Conservation (phyloP, 2,888 invertebrate species). For the Agrenia bidenticulata region DNA sequence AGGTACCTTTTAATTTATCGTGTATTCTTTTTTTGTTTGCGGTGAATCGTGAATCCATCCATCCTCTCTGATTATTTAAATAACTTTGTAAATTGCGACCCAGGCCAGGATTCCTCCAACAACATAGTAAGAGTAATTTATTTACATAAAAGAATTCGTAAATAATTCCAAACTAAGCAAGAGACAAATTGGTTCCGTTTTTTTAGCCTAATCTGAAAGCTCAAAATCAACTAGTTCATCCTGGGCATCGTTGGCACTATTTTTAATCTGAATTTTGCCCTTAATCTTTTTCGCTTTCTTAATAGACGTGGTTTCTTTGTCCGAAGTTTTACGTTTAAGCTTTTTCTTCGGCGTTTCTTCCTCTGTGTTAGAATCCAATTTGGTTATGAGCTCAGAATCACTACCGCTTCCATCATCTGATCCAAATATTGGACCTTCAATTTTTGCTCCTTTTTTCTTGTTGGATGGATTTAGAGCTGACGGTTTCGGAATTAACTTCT, state of each 20-base stretch:
- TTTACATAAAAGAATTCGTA: too few species aligned
- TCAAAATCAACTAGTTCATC: conserved; percentile 51
- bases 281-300: conserved; percentile 38
- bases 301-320: conserved; percentile 18
- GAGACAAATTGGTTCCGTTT: background rate
- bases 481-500: conserved; percentile 47
- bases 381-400: conserved; percentile 34
- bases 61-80: too few species aligned
- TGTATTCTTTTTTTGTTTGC: too few species aligned
- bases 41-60: too few species aligned
- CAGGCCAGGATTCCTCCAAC: too few species aligned
- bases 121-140: too few species aligned
- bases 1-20: too few species aligned
- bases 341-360: conserved; percentile 14
- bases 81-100: too few species aligned
- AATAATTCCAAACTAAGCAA: background rate
- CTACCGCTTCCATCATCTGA: conserved; percentile 34
- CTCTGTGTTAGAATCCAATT: conserved; percentile 29
- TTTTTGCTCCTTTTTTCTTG: conserved; percentile 4
- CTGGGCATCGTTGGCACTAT: conserved; percentile 29
- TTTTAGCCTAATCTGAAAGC: conserved; percentile 43
- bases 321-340: conserved; percentile 7
- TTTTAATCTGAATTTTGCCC: conserved; percentile 19
- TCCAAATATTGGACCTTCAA: conserved; percentile 32
- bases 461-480: conserved; percentile 15